phyloP scores from a whole-genome alignment of 35 echinoderm and acorn worm species.

The Heliocidaris erythrogramma region DNA sequence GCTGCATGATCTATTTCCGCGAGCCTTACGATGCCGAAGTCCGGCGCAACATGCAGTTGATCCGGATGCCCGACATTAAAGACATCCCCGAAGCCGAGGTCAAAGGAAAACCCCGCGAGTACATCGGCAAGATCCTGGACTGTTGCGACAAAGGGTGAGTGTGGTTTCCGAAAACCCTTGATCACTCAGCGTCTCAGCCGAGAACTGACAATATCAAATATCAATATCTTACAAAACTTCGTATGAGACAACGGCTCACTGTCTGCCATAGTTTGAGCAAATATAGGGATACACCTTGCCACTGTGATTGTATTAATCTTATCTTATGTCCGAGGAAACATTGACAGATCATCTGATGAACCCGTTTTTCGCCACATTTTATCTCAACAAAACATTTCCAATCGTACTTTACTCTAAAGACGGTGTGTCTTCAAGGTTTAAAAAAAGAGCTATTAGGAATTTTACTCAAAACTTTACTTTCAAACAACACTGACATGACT shows the following conservation, averaged over 20 bases:
- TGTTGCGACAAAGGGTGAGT: conserved; percentile 65
- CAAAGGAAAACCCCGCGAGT: conserved; percentile 39
- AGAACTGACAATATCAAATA: neutral
- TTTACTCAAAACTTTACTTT: no score
- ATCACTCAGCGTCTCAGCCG: neutral
- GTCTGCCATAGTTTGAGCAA: neutral
- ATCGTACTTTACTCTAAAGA: no score
- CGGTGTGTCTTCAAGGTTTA: no score
- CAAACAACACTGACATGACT: no score
- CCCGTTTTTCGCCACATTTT: no score
- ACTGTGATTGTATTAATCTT: no score
- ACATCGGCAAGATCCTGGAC: conserved; percentile 46
- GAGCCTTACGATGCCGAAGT: conserved; percentile 52
- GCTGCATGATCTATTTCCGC: conserved; percentile 63
- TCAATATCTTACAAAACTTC: neutral
- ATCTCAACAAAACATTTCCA: no score
- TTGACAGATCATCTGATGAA: no score
- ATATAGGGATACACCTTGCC: no score
- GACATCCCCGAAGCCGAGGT: conserved; percentile 35
- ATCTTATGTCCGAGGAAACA: no score
- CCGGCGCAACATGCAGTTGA: conserved; percentile 56
- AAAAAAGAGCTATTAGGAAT: no score
- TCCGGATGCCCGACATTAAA: conserved; percentile 55
- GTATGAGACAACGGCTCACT: neutral
- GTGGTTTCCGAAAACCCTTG: neutral